Conservation (phyloP, 2,113 vertebrate genomes). For the Oncorhynchus kisutch region DNA sequence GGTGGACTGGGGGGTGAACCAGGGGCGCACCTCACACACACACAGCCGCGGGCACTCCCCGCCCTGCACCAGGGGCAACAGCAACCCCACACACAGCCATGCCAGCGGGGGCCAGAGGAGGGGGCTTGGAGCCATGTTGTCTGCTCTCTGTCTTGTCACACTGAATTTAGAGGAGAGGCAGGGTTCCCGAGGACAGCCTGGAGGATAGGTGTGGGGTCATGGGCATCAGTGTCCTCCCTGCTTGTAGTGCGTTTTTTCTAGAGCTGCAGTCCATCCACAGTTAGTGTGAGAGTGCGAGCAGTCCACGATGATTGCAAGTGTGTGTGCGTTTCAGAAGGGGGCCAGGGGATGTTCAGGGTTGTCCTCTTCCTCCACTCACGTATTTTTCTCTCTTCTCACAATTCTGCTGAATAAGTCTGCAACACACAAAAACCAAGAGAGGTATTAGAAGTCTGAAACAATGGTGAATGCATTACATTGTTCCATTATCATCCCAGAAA, state of each 20-base stretch:
- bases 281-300: constrained; percentile 21
- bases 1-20: constrained; percentile 97
- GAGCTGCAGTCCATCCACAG: background rate
- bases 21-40: constrained; percentile 94
- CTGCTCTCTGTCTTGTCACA: constrained; percentile 42
- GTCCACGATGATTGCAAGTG: background rate
- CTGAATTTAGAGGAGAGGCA: constrained; percentile 44
- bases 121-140: constrained; percentile 73
- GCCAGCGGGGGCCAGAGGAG: constrained; percentile 55
- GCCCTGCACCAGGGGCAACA: constrained; percentile 61
- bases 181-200: constrained; percentile 30
- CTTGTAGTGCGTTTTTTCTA: constrained; percentile 5
- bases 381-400: constrained; percentile 14
- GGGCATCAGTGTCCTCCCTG: constrained; percentile 43
- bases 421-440: constrained; percentile 58
- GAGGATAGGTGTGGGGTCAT: constrained; percentile 28
- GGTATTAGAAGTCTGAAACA: constrained; percentile 16
- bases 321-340: constrained; percentile 24
- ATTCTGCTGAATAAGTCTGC: constrained; percentile 63
- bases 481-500: constrained; percentile 1
- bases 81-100: constrained; percentile 70
- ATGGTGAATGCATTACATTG: background rate
- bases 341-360: constrained; percentile 34
- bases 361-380: constrained; percentile 36
- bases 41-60: constrained; percentile 91